Evolutionary conservation across 1,140 invertebrate genomes (phyloP).

Genomic region (Aphis gossypii): DNA sequence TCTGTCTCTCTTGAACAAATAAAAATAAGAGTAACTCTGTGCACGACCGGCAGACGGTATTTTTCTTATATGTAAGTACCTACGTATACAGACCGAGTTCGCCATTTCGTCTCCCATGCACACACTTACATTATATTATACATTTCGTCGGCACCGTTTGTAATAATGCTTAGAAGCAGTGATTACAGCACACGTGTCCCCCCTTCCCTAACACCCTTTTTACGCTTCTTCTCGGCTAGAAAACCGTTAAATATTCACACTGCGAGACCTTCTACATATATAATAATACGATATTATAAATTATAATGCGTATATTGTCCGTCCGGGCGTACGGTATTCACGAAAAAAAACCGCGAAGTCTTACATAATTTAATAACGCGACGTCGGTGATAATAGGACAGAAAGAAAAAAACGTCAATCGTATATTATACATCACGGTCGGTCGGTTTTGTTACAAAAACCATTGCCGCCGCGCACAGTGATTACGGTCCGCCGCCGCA

Average conservation of each 20-base stretch:
- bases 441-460: slow-evolving; percentile 9
- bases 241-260: slow-evolving; percentile 18
- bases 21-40: slow-evolving; percentile 52
- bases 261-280: not conserved
- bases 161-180: not conserved
- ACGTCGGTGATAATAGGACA: not conserved
- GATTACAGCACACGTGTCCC: not conserved
- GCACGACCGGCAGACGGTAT: slow-evolving; percentile 37
- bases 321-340: not conserved
- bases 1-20: not conserved
- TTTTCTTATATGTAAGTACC: not conserved
- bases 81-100: not conserved
- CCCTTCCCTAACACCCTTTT: not conserved
- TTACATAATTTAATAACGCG: slow-evolving; percentile 33
- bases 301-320: not conserved
- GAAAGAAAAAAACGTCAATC: slow-evolving; percentile 8
- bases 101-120: slow-evolving; percentile 8
- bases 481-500: not conserved
- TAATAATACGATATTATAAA: not conserved
- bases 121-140: not conserved
- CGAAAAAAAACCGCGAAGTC: not conserved
- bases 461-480: not conserved
- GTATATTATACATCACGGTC: not conserved
- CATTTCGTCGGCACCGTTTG: not conserved
- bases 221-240: not conserved